Base-by-base conservation (phyloP, 2,113 vertebrate species). In the Callochromis pleurospilus region DNA sequence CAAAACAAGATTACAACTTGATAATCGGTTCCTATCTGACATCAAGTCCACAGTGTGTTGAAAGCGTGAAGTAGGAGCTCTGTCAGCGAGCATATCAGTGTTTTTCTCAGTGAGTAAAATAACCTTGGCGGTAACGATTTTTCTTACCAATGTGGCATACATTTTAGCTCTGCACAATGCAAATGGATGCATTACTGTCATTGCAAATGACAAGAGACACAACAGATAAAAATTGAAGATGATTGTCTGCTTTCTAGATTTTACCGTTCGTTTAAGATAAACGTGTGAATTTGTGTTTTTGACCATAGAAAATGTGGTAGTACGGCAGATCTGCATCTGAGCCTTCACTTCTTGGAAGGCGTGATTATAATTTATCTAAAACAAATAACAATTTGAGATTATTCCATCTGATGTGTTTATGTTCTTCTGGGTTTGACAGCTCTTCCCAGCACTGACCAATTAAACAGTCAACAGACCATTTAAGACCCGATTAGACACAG, bases 391-490 rank as follows among this genome's bases (percentile, higher is more conserved):
- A 87, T 92, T 89, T 90, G n/a, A 49, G 75, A 85, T 93, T 79
- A 92, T 93, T 93, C 84, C 55, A 88, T 91, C 26, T 79, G 56
- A 91, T 87, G 87, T 90, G 85, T 89, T 91, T 91, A 82, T 90
- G 85, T 93, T 91, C 82, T 85, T 81, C 54, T 82, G 79, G 45
- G 79, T 90, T 89, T 86, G 88, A 87, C 88, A 88, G 84, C 33
- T 87, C 80, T 87, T 88, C 68, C 47, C 42, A 91, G 90, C 88
- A 92, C 62, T 84, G 84, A 90, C 80, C 86, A 92, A 93, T 95
- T 95, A 88, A 91, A 88, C 88, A 94, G 91, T 85, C 92, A 95
- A 93, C 93, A 92, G 93, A 95, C 91, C 94, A 94, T 96, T 95
- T 93, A 94, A 87, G 87, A 65, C 86, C 87, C 85, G 85, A 95